Conservation (phyloP, 2,888 invertebrate species). For the Chromoteleia sp. region DNA sequence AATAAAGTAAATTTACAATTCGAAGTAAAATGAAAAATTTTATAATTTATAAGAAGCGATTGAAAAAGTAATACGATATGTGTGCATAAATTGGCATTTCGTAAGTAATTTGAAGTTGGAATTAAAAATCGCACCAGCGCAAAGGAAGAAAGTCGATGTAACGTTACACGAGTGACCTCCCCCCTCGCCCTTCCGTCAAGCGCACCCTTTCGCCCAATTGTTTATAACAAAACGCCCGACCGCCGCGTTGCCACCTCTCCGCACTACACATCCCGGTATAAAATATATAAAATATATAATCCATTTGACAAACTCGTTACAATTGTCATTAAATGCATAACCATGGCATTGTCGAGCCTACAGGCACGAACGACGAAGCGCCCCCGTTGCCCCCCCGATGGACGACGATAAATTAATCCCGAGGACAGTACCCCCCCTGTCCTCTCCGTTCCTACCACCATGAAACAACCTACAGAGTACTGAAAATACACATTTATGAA, state of each 20-base stretch:
- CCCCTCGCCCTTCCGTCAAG: background rate
- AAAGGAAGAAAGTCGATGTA: too few relatives aligned
- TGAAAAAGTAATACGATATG: too few relatives aligned
- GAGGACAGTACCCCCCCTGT: too few relatives aligned
- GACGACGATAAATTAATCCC: background rate
- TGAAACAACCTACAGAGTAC: constrained; percentile 36
- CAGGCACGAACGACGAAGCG: too few relatives aligned
- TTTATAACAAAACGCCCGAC: constrained; percentile 34
- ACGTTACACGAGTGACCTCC: too few relatives aligned
- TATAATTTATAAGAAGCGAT: too few relatives aligned
- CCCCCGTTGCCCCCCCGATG: background rate
- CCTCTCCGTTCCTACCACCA: background rate
- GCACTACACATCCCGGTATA: too few relatives aligned
- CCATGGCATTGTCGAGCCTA: background rate
- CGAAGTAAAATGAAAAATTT: too few relatives aligned
- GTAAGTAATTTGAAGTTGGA: too few relatives aligned
- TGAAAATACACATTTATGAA: constrained; percentile 67
- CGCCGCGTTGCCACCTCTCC: background rate
- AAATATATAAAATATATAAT: constrained; percentile 1
- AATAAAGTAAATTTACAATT: too few relatives aligned
- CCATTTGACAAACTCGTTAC: background rate
- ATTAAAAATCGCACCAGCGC: too few relatives aligned
- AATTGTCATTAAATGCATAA: background rate
- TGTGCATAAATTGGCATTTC: too few relatives aligned
- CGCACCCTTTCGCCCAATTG: background rate